Percentiles rank a stretch among this genome's conserved stretches.
Evolutionary conservation across 2,797 vertebrate species (phyloP).

Genomic region (Phalanger gymnotis): DNA sequence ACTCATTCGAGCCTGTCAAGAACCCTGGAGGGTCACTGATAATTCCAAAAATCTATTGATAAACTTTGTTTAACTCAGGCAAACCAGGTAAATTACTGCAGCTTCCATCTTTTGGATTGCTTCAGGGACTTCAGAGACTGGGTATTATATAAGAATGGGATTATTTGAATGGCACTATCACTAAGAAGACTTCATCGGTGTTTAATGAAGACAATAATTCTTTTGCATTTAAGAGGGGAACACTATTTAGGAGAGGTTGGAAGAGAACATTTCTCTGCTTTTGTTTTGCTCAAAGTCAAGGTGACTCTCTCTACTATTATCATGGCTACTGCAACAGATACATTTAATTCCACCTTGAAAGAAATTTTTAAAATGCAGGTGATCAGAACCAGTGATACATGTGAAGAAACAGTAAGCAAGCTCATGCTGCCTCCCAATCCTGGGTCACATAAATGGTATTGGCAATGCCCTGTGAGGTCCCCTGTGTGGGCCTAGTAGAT

Average conservation of each 20-base stretch:
- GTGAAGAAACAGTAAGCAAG: background rate
- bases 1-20: background rate
- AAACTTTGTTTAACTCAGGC: background rate
- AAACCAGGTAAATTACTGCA: background rate
- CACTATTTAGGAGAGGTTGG: slow-evolving; percentile 40
- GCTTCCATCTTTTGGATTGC: background rate
- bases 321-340: slow-evolving; percentile 55
- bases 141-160: slow-evolving; percentile 11
- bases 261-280: slow-evolving; percentile 45
- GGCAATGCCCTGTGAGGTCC: background rate
- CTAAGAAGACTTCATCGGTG: background rate
- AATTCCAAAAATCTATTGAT: background rate
- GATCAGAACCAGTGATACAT: background rate
- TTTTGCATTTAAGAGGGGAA: slow-evolving; percentile 7
- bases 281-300: slow-evolving; percentile 47
- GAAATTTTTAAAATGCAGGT: slow-evolving; percentile 53
- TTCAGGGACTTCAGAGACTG: slow-evolving; percentile 12
- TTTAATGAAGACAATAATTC: background rate
- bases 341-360: slow-evolving; percentile 60
- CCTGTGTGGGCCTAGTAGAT: background rate
- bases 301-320: slow-evolving; percentile 68
- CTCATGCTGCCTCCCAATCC: background rate
- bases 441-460: background rate
- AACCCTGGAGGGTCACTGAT: background rate
- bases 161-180: background rate